A percentile compares a stretch with the other conserved stretches of the same genome.
Evolutionary conservation across 1,140 invertebrate genomes (phyloP).

Genomic region (Cyclargus thomasi): DNA sequence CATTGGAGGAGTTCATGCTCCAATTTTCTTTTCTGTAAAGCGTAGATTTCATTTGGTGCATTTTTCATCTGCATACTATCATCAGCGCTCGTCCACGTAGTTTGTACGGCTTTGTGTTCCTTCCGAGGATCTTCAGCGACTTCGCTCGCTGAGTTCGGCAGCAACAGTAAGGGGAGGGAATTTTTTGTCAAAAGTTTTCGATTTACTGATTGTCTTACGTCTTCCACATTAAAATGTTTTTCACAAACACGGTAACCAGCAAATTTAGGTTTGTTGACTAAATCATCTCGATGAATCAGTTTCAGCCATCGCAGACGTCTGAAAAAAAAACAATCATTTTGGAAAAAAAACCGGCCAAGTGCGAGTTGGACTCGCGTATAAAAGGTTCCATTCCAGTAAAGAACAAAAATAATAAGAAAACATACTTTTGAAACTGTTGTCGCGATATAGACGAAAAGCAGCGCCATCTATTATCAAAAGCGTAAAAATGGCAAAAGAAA

Average conservation of each 20-base stretch:
- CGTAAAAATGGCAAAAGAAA: too few relatives aligned
- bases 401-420: too few relatives aligned
- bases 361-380: too few relatives aligned
- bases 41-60: constrained; percentile 23
- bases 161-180: constrained; percentile 25
- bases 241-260: constrained; percentile 28
- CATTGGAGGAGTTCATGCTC: constrained; percentile 20
- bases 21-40: constrained; percentile 23
- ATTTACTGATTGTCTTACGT: constrained; percentile 24
- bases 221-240: constrained; percentile 29
- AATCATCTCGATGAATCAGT: constrained; percentile 30
- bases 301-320: constrained; percentile 31
- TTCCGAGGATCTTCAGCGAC: constrained; percentile 17
- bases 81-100: constrained; percentile 20
- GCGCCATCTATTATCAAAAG: too few relatives aligned
- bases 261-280: constrained; percentile 29
- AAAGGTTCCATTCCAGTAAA: too few relatives aligned
- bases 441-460: too few relatives aligned
- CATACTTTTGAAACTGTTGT: too few relatives aligned
- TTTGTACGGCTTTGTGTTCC: constrained; percentile 30
- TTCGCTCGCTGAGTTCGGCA: constrained; percentile 24
- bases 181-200: constrained; percentile 31
- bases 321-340: constrained; percentile 28
- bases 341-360: too few relatives aligned
- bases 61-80: constrained; percentile 25